Evolutionary conservation across 2,888 invertebrate genomes (phyloP).

Genomic region (Melikaiella ostensackeni): DNA sequence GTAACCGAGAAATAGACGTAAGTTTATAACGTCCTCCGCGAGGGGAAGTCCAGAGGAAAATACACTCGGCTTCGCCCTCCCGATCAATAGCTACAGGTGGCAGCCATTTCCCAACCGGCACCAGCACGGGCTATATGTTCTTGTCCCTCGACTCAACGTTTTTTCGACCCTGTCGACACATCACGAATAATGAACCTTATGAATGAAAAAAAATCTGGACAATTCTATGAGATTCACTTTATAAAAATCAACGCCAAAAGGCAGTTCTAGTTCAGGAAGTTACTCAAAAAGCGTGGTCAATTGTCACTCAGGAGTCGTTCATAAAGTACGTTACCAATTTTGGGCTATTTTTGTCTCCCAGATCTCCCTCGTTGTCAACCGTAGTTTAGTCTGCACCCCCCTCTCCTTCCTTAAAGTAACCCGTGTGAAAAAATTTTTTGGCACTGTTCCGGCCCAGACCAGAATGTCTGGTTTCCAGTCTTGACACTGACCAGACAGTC

Average conservation of each 20-base stretch:
- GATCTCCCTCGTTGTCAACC: no score
- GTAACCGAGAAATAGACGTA: slow-evolving; percentile 50
- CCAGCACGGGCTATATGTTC: slow-evolving; percentile 46
- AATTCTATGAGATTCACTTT: neutral
- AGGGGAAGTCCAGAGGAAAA: slow-evolving; percentile 59
- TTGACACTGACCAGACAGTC: no score
- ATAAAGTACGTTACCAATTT: no score
- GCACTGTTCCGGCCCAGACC: no score
- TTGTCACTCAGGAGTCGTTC: no score
- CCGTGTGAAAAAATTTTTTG: no score
- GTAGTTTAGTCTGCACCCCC: no score
- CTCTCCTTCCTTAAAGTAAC: no score
- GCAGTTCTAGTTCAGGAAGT: neutral
- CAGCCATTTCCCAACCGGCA: slow-evolving; percentile 76
- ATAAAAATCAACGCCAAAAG: neutral
- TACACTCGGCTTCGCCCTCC: slow-evolving; percentile 69
- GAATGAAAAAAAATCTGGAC: neutral
- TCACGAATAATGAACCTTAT: slow-evolving; percentile 15
- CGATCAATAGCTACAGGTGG: slow-evolving; percentile 78
- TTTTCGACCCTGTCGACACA: slow-evolving; percentile 26
- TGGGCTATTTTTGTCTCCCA: no score
- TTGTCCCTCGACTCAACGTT: slow-evolving; percentile 45
- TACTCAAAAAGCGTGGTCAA: no score
- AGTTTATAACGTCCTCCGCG: slow-evolving; percentile 55
- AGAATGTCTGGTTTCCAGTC: no score